These are phyloP conservation scores for Ceratina australensis DNA, from an alignment of 1,140 invertebrate genomes.

Conservation along the genomic window DNA sequence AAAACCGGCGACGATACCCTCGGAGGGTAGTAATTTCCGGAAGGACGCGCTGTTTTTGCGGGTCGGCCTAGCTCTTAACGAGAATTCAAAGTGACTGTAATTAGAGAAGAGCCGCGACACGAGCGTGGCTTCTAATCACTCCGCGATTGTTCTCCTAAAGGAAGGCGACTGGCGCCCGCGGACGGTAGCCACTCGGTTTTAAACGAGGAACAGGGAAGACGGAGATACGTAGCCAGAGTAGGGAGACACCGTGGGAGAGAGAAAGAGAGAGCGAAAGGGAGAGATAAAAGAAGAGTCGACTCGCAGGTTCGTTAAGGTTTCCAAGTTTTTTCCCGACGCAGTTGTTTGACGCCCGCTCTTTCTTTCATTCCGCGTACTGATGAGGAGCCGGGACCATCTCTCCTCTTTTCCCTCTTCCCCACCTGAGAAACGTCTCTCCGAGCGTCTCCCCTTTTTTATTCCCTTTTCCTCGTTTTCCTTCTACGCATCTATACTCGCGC, in stretches of 20 bases:
- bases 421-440: background rate
- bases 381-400: constrained; percentile 41
- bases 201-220: constrained; percentile 6
- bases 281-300: constrained; percentile 41
- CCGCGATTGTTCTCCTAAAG: constrained; percentile 37
- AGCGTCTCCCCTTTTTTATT: background rate
- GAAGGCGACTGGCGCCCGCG: constrained; percentile 29
- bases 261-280: background rate
- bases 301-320: constrained; percentile 63
- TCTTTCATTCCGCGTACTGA: constrained; percentile 44
- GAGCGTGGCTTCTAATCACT: constrained; percentile 50
- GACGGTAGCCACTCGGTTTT: constrained; percentile 21
- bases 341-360: constrained; percentile 55
- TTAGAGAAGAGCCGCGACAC: constrained; percentile 69
- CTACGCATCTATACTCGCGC: background rate
- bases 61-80: constrained; percentile 70
- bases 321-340: constrained; percentile 55
- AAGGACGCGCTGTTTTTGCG: constrained; percentile 57
- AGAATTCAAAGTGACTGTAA: constrained; percentile 73
- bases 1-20: background rate
- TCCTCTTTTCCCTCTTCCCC: constrained; percentile 3
- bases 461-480: background rate
- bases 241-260: background rate
- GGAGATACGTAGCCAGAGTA: constrained; percentile 30
- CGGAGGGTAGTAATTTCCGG: background rate